phyloP scores from a whole-genome alignment of 2,797 vertebrate species.

The Apogon hyalosoma region DNA sequence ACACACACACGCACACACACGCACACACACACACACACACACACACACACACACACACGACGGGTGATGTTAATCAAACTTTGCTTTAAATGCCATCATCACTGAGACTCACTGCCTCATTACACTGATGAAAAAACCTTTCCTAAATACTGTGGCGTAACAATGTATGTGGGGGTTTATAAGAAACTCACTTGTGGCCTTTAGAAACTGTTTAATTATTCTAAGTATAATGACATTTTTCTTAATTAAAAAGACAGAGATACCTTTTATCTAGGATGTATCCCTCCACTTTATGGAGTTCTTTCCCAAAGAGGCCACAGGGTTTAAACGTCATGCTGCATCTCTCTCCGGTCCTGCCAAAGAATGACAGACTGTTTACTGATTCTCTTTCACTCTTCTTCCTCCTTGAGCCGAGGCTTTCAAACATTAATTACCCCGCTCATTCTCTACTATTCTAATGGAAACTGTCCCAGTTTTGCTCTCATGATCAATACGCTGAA shows the following conservation, averaged over 20 bases:
- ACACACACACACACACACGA: neutral
- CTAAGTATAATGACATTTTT: constrained; percentile 1
- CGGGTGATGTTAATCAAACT: constrained; percentile 8
- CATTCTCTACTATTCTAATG: constrained; percentile 46
- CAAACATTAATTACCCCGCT: constrained; percentile 66
- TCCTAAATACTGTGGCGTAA: neutral
- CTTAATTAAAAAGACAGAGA: constrained; percentile 5
- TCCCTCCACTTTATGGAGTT: constrained; percentile 98
- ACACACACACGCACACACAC: neutral
- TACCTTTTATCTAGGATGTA: constrained; percentile 99
- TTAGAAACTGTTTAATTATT: neutral
- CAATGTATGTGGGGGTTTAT: neutral
- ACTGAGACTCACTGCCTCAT: neutral
- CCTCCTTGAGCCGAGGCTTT: constrained; percentile 51
- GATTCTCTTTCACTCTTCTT: constrained; percentile 57
- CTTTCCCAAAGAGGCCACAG: constrained; percentile 96
- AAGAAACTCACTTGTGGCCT: constrained; percentile 5
- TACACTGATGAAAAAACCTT: neutral
- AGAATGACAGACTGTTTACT: constrained; percentile 63
- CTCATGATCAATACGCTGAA: constrained; percentile 63
- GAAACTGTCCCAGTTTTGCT: constrained; percentile 65
- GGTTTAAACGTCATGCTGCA: constrained; percentile 95
- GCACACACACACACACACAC: neutral
- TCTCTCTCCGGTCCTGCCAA: constrained; percentile 93
- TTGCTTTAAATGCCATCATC: constrained; percentile 3